Evolutionary conservation across 92 coral and sea anemone species (phyloP).

Genomic region (Phenganax subtilis): DNA sequence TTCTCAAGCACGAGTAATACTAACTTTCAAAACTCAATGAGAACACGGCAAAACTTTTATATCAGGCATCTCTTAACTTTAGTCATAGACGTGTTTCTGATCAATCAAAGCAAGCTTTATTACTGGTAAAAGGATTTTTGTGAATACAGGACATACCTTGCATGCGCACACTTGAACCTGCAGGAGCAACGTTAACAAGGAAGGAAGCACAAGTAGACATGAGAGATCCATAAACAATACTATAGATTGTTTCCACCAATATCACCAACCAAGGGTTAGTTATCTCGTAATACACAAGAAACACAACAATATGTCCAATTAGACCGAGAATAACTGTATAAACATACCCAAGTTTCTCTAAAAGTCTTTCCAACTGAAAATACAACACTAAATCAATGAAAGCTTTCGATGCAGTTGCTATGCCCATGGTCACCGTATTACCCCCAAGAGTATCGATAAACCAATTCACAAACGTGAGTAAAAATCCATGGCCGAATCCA

Average conservation of each 20-base stretch:
- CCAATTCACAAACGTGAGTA: slow-evolving; percentile 23
- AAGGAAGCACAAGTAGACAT: slow-evolving; percentile 3
- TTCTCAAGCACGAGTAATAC: too few species aligned
- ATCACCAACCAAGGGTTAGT: slow-evolving; percentile 21
- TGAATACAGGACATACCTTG: slow-evolving; percentile 2
- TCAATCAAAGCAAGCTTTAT: not conserved
- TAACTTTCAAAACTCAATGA: too few species aligned
- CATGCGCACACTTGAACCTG: slow-evolving; percentile 18
- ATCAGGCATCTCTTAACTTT: too few species aligned
- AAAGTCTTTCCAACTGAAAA: not conserved
- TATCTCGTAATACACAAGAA: not conserved
- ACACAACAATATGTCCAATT: slow-evolving; percentile 14
- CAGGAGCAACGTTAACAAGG: slow-evolving; percentile 3
- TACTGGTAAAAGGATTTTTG: not conserved
- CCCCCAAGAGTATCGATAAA: slow-evolving; percentile 25
- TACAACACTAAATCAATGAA: slow-evolving; percentile 1
- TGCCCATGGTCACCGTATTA: slow-evolving; percentile 1
- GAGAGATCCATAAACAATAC: slow-evolving; percentile 1
- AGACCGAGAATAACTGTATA: not conserved
- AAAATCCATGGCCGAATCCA: slow-evolving; percentile 26
- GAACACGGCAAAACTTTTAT: too few species aligned
- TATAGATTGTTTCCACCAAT: slow-evolving; percentile 4
- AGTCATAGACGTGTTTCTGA: too few species aligned
- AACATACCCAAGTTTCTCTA: slow-evolving; percentile 12
- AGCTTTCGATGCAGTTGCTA: slow-evolving; percentile 1